phyloP scores from a whole-genome alignment of 2,888 invertebrate genomes.

The Digitonthophagus gazella region DNA sequence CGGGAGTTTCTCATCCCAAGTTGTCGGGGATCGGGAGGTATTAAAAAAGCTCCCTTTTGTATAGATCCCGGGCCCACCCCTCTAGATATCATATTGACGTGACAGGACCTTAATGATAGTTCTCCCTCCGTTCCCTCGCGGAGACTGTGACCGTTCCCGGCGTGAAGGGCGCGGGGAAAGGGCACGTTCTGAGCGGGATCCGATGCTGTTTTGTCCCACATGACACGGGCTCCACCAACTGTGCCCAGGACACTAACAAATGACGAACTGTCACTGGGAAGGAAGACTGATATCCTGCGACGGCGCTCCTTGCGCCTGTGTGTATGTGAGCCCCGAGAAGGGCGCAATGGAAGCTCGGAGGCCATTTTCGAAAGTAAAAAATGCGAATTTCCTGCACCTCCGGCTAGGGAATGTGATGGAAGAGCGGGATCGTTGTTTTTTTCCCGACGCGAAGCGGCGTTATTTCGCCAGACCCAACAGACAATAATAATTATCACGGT shows the following conservation, averaged over 20 bases:
- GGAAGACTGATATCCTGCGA: conserved; percentile 55
- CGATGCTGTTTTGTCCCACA: conserved; percentile 54
- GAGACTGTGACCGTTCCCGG: conserved; percentile 43
- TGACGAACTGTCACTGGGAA: conserved; percentile 56
- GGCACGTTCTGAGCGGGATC: conserved; percentile 47
- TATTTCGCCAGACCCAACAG: too few relatives aligned
- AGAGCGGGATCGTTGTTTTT: too few relatives aligned
- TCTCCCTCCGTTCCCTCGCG: conserved; percentile 44
- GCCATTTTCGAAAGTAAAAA: conserved; percentile 49
- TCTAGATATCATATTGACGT: conserved; percentile 53
- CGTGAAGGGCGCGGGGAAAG: conserved; percentile 28
- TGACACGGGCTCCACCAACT: conserved; percentile 53
- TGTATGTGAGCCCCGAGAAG: conserved; percentile 4
- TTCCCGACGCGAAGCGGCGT: conserved; percentile 23
- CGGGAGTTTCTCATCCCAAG: too few relatives aligned
- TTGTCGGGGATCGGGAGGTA: too few relatives aligned
- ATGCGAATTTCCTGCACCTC: background rate
- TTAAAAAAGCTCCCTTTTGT: conserved; percentile 47
- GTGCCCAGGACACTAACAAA: conserved; percentile 55
- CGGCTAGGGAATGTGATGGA: too few relatives aligned
- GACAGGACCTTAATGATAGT: conserved; percentile 55
- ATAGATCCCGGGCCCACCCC: conserved; percentile 49
- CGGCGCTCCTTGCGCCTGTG: conserved; percentile 44
- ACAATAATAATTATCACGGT: conserved; percentile 47
- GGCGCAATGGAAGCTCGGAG: conserved; percentile 29